Evolutionary conservation across 2,888 invertebrate species (phyloP).

Genomic region (Temnothorax unifasciatus): DNA sequence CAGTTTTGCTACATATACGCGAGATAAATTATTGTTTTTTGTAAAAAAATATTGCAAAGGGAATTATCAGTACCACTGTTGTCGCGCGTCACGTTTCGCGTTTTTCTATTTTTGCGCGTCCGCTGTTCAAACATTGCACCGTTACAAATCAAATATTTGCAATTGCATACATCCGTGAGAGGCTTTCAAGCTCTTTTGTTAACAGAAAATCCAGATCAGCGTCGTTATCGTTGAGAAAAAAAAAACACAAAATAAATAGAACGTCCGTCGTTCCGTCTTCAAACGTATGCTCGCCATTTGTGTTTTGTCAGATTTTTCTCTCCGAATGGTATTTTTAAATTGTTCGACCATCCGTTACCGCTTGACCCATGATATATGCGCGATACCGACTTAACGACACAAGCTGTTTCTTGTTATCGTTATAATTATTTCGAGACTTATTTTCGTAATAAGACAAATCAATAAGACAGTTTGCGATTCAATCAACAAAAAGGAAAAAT

Average conservation of each 20-base stretch:
- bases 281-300: slow-evolving; percentile 8
- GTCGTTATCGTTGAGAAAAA: slow-evolving; percentile 26
- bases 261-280: slow-evolving; percentile 12
- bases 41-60: slow-evolving; percentile 10
- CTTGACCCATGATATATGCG: background rate
- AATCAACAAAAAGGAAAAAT: background rate
- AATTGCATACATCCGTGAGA: slow-evolving; percentile 39
- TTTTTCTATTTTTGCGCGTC: slow-evolving; percentile 29
- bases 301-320: slow-evolving; percentile 4
- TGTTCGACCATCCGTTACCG: background rate
- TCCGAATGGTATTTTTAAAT: slow-evolving; percentile 8
- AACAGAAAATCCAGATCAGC: slow-evolving; percentile 31
- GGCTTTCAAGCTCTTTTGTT: slow-evolving; percentile 44
- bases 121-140: slow-evolving; percentile 48
- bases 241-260: slow-evolving; percentile 40
- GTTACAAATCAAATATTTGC: slow-evolving; percentile 51
- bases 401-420: background rate
- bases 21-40: slow-evolving; percentile 21
- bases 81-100: background rate
- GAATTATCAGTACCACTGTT: slow-evolving; percentile 17
- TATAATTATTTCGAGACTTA: background rate
- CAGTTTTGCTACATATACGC: background rate
- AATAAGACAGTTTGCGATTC: background rate
- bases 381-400: background rate
- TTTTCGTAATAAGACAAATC: slow-evolving; percentile 14